phyloP scores from a whole-genome alignment of 2,888 invertebrate species.

The Ecdyonurus torrentis region DNA sequence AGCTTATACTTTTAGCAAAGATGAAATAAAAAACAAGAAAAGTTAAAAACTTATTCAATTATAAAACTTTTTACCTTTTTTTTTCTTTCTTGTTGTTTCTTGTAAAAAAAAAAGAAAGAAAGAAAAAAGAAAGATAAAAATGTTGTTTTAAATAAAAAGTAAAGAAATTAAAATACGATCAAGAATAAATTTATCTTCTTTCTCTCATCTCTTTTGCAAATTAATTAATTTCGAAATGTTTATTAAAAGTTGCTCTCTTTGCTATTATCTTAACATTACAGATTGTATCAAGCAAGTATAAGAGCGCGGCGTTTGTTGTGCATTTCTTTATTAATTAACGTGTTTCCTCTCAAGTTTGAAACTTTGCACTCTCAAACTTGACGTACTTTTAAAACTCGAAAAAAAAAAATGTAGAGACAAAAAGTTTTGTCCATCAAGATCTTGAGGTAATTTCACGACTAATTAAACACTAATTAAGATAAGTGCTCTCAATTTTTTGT shows the following conservation, averaged over 20 bases:
- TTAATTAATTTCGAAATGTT: not conserved
- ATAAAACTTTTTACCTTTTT: too few relatives aligned
- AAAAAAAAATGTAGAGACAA: not conserved
- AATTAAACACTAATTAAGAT: not conserved
- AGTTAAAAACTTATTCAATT: too few relatives aligned
- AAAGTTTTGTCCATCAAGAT: not conserved
- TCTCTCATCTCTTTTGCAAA: not conserved
- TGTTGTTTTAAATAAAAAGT: too few relatives aligned
- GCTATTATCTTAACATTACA: slow-evolving; percentile 1
- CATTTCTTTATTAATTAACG: not conserved
- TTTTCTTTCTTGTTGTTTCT: too few relatives aligned
- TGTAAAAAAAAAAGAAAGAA: too few relatives aligned
- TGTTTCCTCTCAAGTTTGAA: not conserved
- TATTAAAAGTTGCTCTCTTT: not conserved
- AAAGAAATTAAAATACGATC: not conserved
- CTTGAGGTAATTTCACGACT: slow-evolving; percentile 1
- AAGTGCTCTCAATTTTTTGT: too few relatives aligned
- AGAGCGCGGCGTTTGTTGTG: not conserved
- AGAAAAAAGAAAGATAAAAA: too few relatives aligned
- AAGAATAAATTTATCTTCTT: not conserved
- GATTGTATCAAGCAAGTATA: not conserved
- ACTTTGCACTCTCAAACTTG: not conserved
- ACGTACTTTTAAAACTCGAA: not conserved
- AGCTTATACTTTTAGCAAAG: too few relatives aligned
- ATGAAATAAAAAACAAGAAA: too few relatives aligned